Base-by-base conservation (phyloP, 2,888 invertebrate species). In the Actias luna region DNA sequence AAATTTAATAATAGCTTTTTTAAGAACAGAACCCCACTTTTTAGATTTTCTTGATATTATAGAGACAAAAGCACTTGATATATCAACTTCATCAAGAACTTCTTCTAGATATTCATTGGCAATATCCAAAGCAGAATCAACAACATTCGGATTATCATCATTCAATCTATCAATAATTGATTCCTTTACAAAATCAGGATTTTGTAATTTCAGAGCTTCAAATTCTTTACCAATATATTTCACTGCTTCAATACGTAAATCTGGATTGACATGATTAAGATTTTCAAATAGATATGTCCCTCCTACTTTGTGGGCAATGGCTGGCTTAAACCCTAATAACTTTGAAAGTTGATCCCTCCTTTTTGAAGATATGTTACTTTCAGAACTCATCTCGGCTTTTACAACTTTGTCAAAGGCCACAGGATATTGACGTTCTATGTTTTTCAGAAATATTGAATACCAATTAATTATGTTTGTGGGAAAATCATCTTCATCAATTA, bases 341-440 rank as follows among this genome's bases (percentile, higher is more conserved):
- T 88, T 88, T 1, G 87, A 93, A 0, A 94, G 71, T 5, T 91
- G 86, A 60, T 82, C 76, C 52, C 80, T 79, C 55, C 88, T 82
- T 58, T 77, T 74, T 5, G 73, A 59, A 8, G 87, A 78, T 1
- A 79, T 71, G 63, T 84, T 80, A 35, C 83, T 84, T 29, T 82
- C 77, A 3, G 83, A 84, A 64, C 88, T 83, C 82, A 92, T 92
- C 29, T 95, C 89, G 18, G 91, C 88, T 72, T 95, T 95, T 0
- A 96, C 88, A 55, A 95, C 94, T 59, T 91, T 87, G 75, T 97
- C 97, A 78, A 97, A 97, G 14, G 93, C 93, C 0, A 89, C 88
- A 0, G 97, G 96, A 79, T 97, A 97, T 70, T 95, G 94, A 5
- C 84, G 91, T 82, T 97, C 97, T 1, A 97, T 79, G 29, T 87